phyloP scores from a whole-genome alignment of 2,113 vertebrate species.

The Xerus inauris region DNA sequence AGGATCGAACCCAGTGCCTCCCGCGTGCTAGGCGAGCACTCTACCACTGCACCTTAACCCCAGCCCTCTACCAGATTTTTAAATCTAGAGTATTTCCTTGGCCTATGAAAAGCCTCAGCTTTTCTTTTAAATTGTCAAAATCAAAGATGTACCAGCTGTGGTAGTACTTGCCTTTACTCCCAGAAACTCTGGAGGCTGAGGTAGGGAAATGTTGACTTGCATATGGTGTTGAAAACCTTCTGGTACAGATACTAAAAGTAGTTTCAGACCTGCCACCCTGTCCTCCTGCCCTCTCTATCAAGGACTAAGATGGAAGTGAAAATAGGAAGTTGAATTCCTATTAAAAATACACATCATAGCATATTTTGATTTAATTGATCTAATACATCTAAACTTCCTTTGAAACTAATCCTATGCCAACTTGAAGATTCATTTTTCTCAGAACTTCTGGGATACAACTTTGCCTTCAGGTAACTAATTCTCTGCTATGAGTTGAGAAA shows the following conservation, averaged over 20 bases:
- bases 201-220: background rate
- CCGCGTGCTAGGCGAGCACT: too few relatives aligned
- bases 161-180: background rate
- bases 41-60: too few relatives aligned
- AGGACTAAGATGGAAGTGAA: constrained; percentile 42
- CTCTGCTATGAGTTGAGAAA: background rate
- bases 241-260: too few relatives aligned
- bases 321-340: constrained; percentile 31
- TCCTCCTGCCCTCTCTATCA: constrained; percentile 16
- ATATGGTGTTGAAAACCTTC: too few relatives aligned
- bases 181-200: background rate
- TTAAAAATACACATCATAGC: background rate
- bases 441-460: background rate
- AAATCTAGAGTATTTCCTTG: constrained; percentile 12
- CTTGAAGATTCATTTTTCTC: background rate
- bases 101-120: constrained; percentile 47
- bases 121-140: constrained; percentile 24
- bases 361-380: constrained; percentile 15
- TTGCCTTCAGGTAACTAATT: constrained; percentile 43
- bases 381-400: background rate
- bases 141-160: background rate
- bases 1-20: too few relatives aligned
- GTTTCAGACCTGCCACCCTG: background rate
- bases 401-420: background rate
- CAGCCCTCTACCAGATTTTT: constrained; percentile 47